Evolutionary conservation across 1,140 invertebrate genomes (phyloP), one percentile per base, ranked within the genome.

Genomic region (Oncopeltus fasciatus): DNA sequence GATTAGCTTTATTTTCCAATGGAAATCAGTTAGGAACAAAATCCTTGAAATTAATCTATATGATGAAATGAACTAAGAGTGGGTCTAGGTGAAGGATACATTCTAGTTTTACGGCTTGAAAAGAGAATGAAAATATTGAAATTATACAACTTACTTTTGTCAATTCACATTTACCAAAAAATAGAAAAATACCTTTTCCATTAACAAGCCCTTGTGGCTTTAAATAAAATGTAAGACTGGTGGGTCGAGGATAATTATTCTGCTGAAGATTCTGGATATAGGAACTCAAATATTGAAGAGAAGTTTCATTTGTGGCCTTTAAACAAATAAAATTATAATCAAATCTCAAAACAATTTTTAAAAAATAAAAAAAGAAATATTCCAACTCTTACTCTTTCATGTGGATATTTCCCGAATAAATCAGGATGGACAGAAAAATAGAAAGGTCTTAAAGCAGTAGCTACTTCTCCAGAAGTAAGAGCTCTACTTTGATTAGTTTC

Each of bases 361-460:
- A 20, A 5, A 33, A 33, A 49, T 65, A 56, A 60, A 49, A 67
- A 57, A n/a, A 28, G 46, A 29, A 63, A 51, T 62, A 61, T 38
- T 65, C 27, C 62, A 38, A 63, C 57, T 71, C 73, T 77, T 75
- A 89, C 88, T 70, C 87, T 83, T 78, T 94, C 88, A 69, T 81
- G 83, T 43, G 93, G 93, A 79, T 88, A 84, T 73, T 90, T 85
- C 60, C 88, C 88, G 80, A 96, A 96, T 38, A 95, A 75, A 76
- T 97, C 93, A 16, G 93, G 93, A 80, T 97, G 93, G 21, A 96
- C 92, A 53, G 84, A 84, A 75, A 96, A 95, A 73, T 93, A 95
- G 73, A 97, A 95, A 1, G 92, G 93, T 65, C 92, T 77, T 16
- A 97, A 75, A 0, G 91, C 92, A 18, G 88, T 85, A 3, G 90